These are phyloP conservation scores for Trinorchestia longiramus DNA, from an alignment of 1,140 invertebrate genomes.

Conservation along the genomic window DNA sequence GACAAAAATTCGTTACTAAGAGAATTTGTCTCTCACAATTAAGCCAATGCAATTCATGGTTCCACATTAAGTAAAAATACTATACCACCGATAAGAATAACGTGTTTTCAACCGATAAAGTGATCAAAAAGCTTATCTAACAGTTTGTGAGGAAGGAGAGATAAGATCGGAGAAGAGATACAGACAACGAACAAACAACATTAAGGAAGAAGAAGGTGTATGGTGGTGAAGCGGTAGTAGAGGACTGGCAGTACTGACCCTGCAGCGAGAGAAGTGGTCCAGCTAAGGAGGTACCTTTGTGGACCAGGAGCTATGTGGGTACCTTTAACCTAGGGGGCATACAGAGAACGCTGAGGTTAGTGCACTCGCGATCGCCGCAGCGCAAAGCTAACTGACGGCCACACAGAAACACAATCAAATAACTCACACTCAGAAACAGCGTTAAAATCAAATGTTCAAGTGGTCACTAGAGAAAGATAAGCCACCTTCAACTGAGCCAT, in stretches of 20 bases:
- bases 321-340: slow-evolving; percentile 49
- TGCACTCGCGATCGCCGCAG: background rate
- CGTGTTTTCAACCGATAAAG: too few relatives aligned
- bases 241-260: slow-evolving; percentile 7
- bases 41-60: too few relatives aligned
- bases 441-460: background rate
- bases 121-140: background rate
- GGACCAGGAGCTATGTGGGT: slow-evolving; percentile 17
- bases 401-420: background rate
- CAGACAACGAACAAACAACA: background rate
- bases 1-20: background rate
- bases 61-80: too few relatives aligned
- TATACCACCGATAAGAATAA: too few relatives aligned
- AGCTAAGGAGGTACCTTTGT: background rate
- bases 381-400: background rate
- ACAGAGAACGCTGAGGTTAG: slow-evolving; percentile 26
- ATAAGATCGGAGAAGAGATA: background rate
- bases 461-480: background rate
- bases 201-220: background rate
- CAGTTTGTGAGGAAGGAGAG: background rate
- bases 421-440: background rate
- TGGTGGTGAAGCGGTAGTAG: background rate
- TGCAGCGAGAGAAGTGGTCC: slow-evolving; percentile 18
- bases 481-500: background rate
- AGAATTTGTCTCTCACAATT: background rate